phyloP scores from a whole-genome alignment of 2,797 vertebrate genomes.

The Clarias laeviceps region DNA sequence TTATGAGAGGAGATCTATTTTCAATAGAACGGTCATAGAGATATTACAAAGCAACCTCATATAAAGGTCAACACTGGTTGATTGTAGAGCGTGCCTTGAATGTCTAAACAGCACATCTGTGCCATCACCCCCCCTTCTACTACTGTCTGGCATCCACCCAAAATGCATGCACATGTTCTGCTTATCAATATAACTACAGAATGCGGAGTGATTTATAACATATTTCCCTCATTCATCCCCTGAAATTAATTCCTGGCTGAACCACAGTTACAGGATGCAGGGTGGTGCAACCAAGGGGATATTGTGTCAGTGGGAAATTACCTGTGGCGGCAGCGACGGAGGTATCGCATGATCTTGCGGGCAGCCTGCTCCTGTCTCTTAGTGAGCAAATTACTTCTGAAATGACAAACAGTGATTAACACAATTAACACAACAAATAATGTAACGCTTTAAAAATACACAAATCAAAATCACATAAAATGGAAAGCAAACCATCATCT shows the following conservation, averaged over 20 bases:
- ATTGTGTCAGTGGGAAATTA: constrained; percentile 63
- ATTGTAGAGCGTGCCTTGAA: background rate
- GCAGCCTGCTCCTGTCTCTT: constrained; percentile 99
- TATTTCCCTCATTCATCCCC: background rate
- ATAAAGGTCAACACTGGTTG: background rate
- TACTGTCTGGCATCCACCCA: constrained; percentile 2
- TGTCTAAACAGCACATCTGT: background rate
- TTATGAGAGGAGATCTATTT: background rate
- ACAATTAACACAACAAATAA: background rate
- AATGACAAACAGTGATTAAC: constrained; percentile 57
- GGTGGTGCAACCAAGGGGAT: constrained; percentile 23
- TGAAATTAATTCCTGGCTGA: background rate
- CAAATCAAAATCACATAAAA: background rate
- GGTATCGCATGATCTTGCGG: constrained; percentile 99
- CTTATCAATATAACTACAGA: constrained; percentile 10
- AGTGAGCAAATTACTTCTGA: constrained; percentile 94
- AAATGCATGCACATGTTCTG: background rate
- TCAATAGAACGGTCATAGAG: background rate
- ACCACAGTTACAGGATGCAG: background rate
- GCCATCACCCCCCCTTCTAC: background rate
- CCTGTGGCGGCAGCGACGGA: constrained; percentile 99
- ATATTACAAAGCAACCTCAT: background rate
- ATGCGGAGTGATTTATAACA: background rate
- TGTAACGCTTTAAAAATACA: background rate
- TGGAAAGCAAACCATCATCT: background rate